Evolutionary conservation across 92 coral and sea anemone species (phyloP).

Genomic region (Ricordea florida): DNA sequence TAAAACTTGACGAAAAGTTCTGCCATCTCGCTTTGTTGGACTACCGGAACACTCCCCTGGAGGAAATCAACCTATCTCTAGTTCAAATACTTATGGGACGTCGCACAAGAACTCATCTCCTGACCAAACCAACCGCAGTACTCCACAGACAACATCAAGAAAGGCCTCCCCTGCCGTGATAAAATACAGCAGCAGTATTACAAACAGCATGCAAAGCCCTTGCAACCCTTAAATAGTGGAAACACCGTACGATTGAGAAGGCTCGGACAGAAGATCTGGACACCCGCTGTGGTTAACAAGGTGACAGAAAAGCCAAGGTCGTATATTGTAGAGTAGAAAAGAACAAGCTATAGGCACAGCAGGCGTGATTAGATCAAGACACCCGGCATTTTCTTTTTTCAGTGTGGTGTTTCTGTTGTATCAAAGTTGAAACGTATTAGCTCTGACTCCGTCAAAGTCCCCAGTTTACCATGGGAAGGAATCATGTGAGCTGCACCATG

Average conservation of each 20-base stretch:
- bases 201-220: slow-evolving; percentile 2
- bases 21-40: slow-evolving; percentile 25
- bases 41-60: slow-evolving; percentile 73
- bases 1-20: slow-evolving; percentile 10
- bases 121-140: slow-evolving; percentile 36
- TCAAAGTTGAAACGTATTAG: too few relatives aligned
- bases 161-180: slow-evolving; percentile 71
- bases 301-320: slow-evolving; percentile 8
- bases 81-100: slow-evolving; percentile 66
- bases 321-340: slow-evolving; percentile 12
- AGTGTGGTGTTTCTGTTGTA: too few relatives aligned
- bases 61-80: slow-evolving; percentile 68
- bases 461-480: too few relatives aligned
- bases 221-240: neutral
- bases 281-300: slow-evolving; percentile 6
- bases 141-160: slow-evolving; percentile 59
- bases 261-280: neutral
- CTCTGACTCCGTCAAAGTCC: too few relatives aligned
- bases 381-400: too few relatives aligned
- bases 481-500: too few relatives aligned
- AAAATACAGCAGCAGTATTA: slow-evolving; percentile 20
- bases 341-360: slow-evolving; percentile 32
- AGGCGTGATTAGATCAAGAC: slow-evolving; percentile 21
- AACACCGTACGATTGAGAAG: neutral
- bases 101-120: slow-evolving; percentile 70